Percentiles rank a stretch among this genome's conserved stretches.
Conservation (phyloP, 1,140 invertebrate species). For the Pseudomyrmex dendroicus region DNA sequence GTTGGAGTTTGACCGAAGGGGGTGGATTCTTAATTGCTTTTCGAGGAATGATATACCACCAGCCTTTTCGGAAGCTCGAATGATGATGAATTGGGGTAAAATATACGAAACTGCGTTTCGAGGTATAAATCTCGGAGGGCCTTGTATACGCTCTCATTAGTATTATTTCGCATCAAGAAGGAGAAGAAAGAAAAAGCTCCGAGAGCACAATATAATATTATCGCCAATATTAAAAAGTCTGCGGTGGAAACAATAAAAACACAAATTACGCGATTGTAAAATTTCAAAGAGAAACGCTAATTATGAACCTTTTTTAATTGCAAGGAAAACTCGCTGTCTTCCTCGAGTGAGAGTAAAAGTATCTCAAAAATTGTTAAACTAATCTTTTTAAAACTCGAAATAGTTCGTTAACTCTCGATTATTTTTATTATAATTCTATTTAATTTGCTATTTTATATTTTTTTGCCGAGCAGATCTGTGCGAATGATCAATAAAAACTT, state of each 20-base stretch:
- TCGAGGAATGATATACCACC: conserved; percentile 58
- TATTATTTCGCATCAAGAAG: conserved; percentile 39
- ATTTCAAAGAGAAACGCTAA: conserved; percentile 23
- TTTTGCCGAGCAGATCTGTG: no score
- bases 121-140: conserved; percentile 38
- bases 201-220: no score
- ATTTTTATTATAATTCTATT: conserved; percentile 1
- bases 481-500: no score
- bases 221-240: neutral
- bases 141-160: conserved; percentile 47
- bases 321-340: neutral
- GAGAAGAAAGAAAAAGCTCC: no score
- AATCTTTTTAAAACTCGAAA: neutral
- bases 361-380: no score
- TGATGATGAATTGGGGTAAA: conserved; percentile 54
- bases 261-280: conserved; percentile 15
- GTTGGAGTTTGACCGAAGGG: conserved; percentile 65
- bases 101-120: conserved; percentile 46
- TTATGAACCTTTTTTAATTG: conserved; percentile 19
- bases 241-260: neutral
- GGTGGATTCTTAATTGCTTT: conserved; percentile 70
- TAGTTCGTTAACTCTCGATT: neutral
- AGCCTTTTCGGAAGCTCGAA: conserved; percentile 57
- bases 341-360: no score
- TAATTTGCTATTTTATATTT: no score